Base-by-base conservation (phyloP, 2,113 vertebrate species). In the Picathartes gymnocephalus region DNA sequence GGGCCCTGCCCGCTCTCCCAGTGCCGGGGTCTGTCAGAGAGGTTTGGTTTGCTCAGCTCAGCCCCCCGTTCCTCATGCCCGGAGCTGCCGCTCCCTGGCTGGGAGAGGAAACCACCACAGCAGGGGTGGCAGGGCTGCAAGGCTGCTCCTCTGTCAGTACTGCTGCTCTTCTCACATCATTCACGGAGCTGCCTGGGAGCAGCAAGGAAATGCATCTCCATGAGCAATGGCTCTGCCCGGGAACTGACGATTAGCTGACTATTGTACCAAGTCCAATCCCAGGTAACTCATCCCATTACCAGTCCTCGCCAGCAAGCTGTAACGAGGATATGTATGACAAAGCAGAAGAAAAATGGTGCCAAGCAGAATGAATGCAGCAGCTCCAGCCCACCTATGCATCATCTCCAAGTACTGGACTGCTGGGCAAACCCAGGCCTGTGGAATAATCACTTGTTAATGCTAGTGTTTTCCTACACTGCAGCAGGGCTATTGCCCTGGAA, bases 11-110 rank as follows among this genome's bases (percentile, higher is more conserved):
- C 0, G 0, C 40, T 11, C 4, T 73, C 7, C 25, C 23, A 8
- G 13, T 0, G 39, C 5, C 0, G 0, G 35, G 3, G 4, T 7
- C 40, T 50, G 33, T 44, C 50, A 8, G 5, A 19, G 47, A 9
- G 18, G 13, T 33, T 31, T 62, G 18, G 13, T 33, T 31, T 62
- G 33, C 42, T 2, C 2, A 20, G 21, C 20, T 3, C 42, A 47
- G 35, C 30, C 40, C 56, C 1, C 0, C 6, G 7, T 1, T 11
- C 66, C 48, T 45, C 2, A 1, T 12, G 45, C 28, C 4, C 2
- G 1, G 53, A 58, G 72, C 42, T 6, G 1, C 48, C 3, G 6
- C 68, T 53, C 53, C 51, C 58, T 37, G 1, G 0, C 45, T 40
- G 57, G 47, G 31, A 62, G 27, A 33, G 37, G 44, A 70, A 70